Evolutionary conservation across 2,888 invertebrate species (phyloP).

Genomic region (Hirtodrosophila trivittata): DNA sequence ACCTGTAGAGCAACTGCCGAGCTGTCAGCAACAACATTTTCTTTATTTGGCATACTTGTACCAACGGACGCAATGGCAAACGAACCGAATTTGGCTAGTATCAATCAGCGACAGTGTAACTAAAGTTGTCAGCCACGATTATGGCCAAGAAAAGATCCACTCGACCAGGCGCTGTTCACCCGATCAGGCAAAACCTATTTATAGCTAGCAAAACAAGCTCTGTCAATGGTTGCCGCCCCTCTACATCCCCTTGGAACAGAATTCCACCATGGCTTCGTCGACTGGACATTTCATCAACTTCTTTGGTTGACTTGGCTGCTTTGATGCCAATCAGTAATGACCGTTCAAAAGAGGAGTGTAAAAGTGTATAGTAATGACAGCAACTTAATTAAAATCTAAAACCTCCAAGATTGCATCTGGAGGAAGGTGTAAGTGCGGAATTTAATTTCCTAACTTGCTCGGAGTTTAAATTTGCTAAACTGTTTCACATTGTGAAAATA

Average conservation of each 20-base stretch:
- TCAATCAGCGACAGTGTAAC: conserved; percentile 14
- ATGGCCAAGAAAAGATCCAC: conserved; percentile 34
- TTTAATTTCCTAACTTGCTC: no score
- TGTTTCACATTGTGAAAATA: no score
- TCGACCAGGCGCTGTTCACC: conserved; percentile 5
- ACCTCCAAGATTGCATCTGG: conserved; percentile 43
- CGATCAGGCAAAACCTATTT: conserved; percentile 57
- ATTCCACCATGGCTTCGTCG: background rate
- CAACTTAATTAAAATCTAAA: conserved; percentile 48
- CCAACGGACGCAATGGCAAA: conserved; percentile 45
- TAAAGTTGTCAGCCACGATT: conserved; percentile 39
- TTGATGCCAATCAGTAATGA: conserved; percentile 36
- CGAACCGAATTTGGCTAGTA: conserved; percentile 20
- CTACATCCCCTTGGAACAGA: background rate
- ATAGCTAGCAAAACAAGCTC: conserved; percentile 48
- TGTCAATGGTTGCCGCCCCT: background rate
- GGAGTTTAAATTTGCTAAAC: no score
- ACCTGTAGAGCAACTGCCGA: conserved; percentile 5
- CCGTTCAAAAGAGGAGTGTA: conserved; percentile 13
- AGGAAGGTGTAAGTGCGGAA: no score
- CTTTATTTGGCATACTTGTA: conserved; percentile 47
- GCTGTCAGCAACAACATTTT: conserved; percentile 17
- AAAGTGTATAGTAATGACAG: conserved; percentile 35
- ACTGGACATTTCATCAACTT: background rate
- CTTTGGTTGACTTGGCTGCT: conserved; percentile 16